phyloP scores from a whole-genome alignment of 2,888 invertebrate genomes.

The Zootermopsis nevadensis region DNA sequence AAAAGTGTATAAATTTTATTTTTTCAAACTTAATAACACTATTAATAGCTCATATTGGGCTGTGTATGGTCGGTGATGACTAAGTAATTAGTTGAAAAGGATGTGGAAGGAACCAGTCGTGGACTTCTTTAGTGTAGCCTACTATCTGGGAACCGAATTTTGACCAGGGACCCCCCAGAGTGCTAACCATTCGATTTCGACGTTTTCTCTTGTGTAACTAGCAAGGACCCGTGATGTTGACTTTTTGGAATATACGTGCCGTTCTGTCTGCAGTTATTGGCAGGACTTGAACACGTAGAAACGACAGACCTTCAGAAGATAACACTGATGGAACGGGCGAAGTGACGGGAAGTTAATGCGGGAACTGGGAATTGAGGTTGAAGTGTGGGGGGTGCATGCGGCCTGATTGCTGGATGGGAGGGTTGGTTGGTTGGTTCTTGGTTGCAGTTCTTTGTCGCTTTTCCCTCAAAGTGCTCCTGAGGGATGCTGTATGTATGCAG shows the following conservation, averaged over 20 bases:
- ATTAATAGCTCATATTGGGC: too few relatives aligned
- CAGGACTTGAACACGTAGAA: background rate
- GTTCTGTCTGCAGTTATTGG: background rate
- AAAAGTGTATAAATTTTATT: too few relatives aligned
- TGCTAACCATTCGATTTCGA: too few relatives aligned
- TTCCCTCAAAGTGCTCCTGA: slow-evolving; percentile 1
- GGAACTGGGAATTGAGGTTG: slow-evolving; percentile 10
- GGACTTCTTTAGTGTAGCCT: too few relatives aligned
- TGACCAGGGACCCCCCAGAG: too few relatives aligned
- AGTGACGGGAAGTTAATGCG: slow-evolving; percentile 12
- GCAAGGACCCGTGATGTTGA: background rate
- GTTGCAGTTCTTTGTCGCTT: slow-evolving; percentile 20
- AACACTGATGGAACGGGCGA: background rate
- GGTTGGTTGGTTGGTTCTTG: background rate
- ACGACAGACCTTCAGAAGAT: background rate
- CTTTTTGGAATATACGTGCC: background rate
- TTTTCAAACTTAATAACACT: too few relatives aligned
- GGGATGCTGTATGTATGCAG: background rate
- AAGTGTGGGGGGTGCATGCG: slow-evolving; percentile 6
- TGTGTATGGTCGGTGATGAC: too few relatives aligned
- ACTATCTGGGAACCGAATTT: too few relatives aligned
- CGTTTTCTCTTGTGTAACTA: too few relatives aligned
- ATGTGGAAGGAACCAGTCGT: too few relatives aligned
- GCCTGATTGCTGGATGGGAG: background rate
- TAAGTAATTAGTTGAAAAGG: too few relatives aligned